These are phyloP conservation scores for Drosophila cognata DNA, from an alignment of 2,888 invertebrate species.

Conservation along the genomic window DNA sequence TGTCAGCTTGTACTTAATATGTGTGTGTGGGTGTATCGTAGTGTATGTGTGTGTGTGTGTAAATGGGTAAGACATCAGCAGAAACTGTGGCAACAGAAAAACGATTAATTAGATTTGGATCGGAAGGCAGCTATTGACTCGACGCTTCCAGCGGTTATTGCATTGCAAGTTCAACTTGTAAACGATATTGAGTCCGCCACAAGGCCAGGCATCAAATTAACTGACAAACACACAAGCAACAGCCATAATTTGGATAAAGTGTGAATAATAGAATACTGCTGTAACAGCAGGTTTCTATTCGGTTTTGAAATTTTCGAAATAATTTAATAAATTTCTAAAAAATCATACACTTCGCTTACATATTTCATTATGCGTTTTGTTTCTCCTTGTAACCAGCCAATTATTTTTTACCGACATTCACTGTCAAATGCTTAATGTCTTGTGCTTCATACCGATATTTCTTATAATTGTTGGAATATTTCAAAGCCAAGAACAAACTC, in stretches of 20 bases:
- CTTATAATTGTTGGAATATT: background rate
- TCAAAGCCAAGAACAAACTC: background rate
- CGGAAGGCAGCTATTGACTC: slow-evolving; percentile 37
- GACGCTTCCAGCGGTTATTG: slow-evolving; percentile 32
- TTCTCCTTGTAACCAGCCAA: background rate
- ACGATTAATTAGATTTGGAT: slow-evolving; percentile 82
- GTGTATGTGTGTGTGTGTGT: slow-evolving; percentile 16
- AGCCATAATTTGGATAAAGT: background rate
- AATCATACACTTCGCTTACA: accelerated
- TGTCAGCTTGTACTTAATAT: slow-evolving; percentile 53
- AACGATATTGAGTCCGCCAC: slow-evolving; percentile 47
- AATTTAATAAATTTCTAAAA: background rate
- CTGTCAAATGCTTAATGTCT: background rate
- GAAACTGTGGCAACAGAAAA: slow-evolving; percentile 65
- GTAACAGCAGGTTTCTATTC: too few species aligned
- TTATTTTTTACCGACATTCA: background rate
- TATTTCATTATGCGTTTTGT: background rate
- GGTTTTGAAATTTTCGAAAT: background rate
- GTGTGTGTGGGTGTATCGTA: slow-evolving; percentile 6
- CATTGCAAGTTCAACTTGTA: slow-evolving; percentile 39
- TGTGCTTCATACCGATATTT: background rate
- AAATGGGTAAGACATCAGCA: slow-evolving; percentile 48
- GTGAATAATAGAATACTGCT: too few species aligned
- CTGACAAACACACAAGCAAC: slow-evolving; percentile 57
- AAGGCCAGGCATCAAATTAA: slow-evolving; percentile 56